Base-by-base conservation (phyloP, 2,888 invertebrate genomes). In the Habroteleia sp. region DNA sequence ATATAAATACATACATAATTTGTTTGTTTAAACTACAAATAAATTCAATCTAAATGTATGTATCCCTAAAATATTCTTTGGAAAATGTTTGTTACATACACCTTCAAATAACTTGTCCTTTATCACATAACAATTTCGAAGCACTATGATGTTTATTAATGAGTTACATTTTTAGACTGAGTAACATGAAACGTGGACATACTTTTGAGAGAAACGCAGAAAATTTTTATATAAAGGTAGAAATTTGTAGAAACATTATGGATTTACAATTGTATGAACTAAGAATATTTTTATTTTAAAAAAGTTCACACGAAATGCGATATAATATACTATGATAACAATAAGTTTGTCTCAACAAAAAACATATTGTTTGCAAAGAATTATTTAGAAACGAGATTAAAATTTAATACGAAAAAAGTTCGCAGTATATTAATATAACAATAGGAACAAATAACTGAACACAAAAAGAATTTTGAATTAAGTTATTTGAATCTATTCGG, bases 191-290 rank as follows among this genome's bases (percentile, higher is more conserved):
- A 62, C 5, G 29, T 60, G 27, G 46, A 48, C 37, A 7, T 48
- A 10, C 4, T 48, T 50, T 20, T 50, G 48, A n/a, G n/a, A n/a
- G n/a, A 39, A 62, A 48, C 50, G 48, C 25, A 31, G 35, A 60
- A 16, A 41, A n/a, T 25, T 39, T 54, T 44, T 42, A 35, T 65
- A 65, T 65, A 65, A 65, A 65, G 65, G 65, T 65, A 65, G 44
- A 65, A 65, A 65, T 46, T 25, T 11, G 65, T 65, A 52, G 17
- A 65, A 65, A 65, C 44, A 44, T 52, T 52, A 42, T 65, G 25
- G 33, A 46, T 65, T 37, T 65, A 54, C 11, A 44, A 44, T 37
- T 10, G 11, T 29, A 44, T 16, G 23, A 65, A 65, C 33, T 54
- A 54, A 54, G 29, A 37, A 27, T 16, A 33, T 42, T 42, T 41